Base-by-base conservation (phyloP, 2,113 vertebrate species). In the Ovibos moschatus region DNA sequence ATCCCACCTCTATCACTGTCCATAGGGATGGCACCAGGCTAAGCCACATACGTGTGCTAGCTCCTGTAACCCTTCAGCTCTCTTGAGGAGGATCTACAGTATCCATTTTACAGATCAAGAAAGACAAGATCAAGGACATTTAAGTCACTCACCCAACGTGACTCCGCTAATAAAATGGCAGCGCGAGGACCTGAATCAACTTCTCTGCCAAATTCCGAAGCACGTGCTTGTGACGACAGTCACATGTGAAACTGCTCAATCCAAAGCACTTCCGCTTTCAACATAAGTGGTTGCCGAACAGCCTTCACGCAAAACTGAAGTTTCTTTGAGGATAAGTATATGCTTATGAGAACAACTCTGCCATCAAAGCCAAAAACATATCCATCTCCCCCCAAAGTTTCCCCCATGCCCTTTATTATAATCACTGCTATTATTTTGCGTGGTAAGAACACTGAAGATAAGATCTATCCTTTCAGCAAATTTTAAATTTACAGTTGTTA, bases 201-300 rank as follows among this genome's bases (percentile, higher is more conserved):
- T 60, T 55, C 92, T 67, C 87, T 51, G 11, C 30, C n/a, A 2
- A 4, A 82, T 47, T 86, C 25, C 21, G 47, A 53, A 71, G 14
- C 15, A 23, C 2, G 1, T 9, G 3, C 50, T 27, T 33, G 33
- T 79, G 82, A 92, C 2, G 15, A 3, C 0, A 2, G 1, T 47
- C 95, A 58, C 33, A 1, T 4, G 3, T 9, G 45, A 92, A 92
- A 62, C 0, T 30, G 36, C 14, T 86, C 57, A 7, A n/a, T 12
- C 84, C 10, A 60, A 58, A 74, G 21, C 12, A 21, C 40, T 57
- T 91, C 13, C 33, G 4, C 55, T 64, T 87, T 25, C 55, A 67
- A 17, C n/a, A n/a, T 47, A 27, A 11, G 7, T 25, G 25, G 58
- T 5, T 45, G 27, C 36, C 27, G 4, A 36, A 36, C 1, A 25